Percentiles rank a stretch among this genome's conserved stretches.
phyloP scores from a whole-genome alignment of 2,797 vertebrate genomes.

The Columba guinea region DNA sequence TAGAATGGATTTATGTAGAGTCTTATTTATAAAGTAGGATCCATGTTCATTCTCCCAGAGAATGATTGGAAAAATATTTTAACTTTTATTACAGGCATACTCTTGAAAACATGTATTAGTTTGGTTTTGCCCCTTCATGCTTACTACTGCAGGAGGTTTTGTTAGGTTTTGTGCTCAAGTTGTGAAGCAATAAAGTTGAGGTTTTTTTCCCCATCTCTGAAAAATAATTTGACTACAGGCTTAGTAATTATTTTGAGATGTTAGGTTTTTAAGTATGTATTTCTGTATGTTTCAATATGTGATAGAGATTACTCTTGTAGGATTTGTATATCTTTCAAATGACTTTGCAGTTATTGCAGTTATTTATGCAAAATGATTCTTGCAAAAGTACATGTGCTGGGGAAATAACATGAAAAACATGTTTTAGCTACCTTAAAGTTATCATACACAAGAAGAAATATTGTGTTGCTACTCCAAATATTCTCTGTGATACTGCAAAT shows the following conservation, averaged over 20 bases:
- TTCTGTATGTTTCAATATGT: not conserved
- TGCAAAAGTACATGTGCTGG: not conserved
- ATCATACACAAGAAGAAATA: no score
- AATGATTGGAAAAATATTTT: not conserved
- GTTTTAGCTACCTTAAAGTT: not conserved
- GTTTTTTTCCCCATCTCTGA: not conserved
- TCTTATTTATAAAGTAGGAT: not conserved
- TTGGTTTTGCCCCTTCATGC: not conserved
- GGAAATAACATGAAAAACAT: not conserved
- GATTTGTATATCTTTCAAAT: fast-evolving
- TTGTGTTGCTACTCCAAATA: not conserved
- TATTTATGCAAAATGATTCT: not conserved
- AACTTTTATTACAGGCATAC: fast-evolving
- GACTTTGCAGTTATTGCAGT: not conserved
- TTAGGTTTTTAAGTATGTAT: fast-evolving
- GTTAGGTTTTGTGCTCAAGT: not conserved
- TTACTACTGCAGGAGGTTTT: not conserved
- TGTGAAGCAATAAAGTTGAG: not conserved
- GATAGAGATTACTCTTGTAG: fast-evolving
- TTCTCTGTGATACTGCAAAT: not conserved
- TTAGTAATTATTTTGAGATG: not conserved
- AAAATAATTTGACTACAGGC: not conserved
- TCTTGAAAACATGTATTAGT: fast-evolving
- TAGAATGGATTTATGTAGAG: fast-evolving
- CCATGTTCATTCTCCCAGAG: fast-evolving